Evolutionary conservation across 2,888 invertebrate genomes (phyloP).

Genomic region (Limnephilus auricula): DNA sequence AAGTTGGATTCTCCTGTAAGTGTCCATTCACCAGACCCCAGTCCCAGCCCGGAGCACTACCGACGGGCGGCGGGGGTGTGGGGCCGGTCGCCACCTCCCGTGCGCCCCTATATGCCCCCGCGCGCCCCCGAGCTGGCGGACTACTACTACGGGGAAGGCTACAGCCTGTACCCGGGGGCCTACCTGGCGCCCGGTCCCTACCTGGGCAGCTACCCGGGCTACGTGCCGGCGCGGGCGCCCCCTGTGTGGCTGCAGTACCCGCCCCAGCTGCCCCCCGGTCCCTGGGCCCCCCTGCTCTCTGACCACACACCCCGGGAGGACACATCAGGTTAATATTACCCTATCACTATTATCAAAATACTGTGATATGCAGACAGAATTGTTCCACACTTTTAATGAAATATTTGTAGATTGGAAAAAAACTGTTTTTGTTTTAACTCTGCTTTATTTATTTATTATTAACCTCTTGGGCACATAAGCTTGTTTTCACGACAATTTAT

Average conservation of each 20-base stretch:
- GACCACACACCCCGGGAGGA: slow-evolving; percentile 79
- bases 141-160: slow-evolving; percentile 68
- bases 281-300: slow-evolving; percentile 77
- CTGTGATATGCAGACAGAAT: neutral
- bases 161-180: slow-evolving; percentile 67
- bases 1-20: slow-evolving; percentile 74
- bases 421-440: too few species aligned
- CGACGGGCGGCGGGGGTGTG: slow-evolving; percentile 69
- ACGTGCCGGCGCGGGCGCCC: slow-evolving; percentile 68
- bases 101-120: slow-evolving; percentile 72
- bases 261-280: slow-evolving; percentile 75
- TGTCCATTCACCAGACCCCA: slow-evolving; percentile 73
- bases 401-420: too few species aligned
- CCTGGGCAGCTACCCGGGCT: slow-evolving; percentile 53
- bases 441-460: too few species aligned
- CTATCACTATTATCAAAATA: neutral
- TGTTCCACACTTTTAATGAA: neutral
- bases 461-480: too few species aligned
- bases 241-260: slow-evolving; percentile 76
- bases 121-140: slow-evolving; percentile 70
- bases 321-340: slow-evolving; percentile 74
- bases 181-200: slow-evolving; percentile 67
- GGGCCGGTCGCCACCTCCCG: slow-evolving; percentile 67
- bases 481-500: too few species aligned
- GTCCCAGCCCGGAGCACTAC: slow-evolving; percentile 72